A percentile compares a stretch with the other conserved stretches of the same genome.
Conservation (phyloP, 2,113 vertebrate species). For the Sebastes fasciatus region DNA sequence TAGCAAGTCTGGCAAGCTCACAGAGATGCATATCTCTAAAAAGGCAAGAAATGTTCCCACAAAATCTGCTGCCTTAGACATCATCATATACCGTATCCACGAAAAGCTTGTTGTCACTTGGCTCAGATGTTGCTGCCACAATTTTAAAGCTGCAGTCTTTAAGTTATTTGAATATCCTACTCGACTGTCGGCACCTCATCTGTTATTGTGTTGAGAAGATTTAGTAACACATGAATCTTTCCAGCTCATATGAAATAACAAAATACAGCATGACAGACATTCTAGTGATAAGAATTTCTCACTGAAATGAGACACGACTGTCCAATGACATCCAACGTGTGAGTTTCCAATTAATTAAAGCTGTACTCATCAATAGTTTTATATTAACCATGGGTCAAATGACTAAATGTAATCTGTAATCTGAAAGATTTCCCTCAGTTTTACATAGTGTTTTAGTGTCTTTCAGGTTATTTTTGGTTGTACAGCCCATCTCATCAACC, state of each 20-base stretch:
- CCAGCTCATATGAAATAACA: neutral
- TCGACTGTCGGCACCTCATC: neutral
- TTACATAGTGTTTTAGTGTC: neutral
- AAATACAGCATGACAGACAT: neutral
- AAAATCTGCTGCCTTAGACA: neutral
- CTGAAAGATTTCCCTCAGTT: neutral
- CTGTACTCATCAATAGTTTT: neutral
- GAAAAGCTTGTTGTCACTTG: neutral
- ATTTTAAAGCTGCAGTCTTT: neutral
- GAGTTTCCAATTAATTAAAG: neutral
- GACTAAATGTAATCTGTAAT: too few relatives aligned
- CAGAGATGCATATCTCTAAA: constrained; percentile 11
- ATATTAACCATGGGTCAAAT: neutral
- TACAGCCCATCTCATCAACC: neutral
- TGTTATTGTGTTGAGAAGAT: neutral
- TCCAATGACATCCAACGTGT: neutral
- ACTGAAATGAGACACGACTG: neutral
- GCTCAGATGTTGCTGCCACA: neutral
- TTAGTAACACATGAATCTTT: neutral
- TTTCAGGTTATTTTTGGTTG: neutral
- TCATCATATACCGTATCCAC: too few relatives aligned
- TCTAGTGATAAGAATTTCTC: neutral
- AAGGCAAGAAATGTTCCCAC: neutral
- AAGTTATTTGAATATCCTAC: neutral
- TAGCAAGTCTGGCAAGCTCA: neutral